A percentile compares a stretch with the other conserved stretches of the same genome.
These are phyloP conservation scores for Nephrotoma flavescens DNA, from an alignment of 2,888 invertebrate genomes.

Conservation along the genomic window DNA sequence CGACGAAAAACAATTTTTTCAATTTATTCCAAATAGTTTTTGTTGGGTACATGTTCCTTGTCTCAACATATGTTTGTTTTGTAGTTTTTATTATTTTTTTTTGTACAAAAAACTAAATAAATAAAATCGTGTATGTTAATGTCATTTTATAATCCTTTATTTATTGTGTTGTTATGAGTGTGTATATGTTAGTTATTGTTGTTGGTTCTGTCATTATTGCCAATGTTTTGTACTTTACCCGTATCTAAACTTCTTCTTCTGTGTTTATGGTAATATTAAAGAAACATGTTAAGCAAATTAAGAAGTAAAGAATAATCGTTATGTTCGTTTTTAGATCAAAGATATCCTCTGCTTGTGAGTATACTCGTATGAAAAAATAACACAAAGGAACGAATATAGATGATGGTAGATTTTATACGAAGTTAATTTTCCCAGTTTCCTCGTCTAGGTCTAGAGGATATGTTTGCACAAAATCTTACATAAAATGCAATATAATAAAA, in stretches of 20 bases:
- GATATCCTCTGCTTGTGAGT: too few relatives aligned
- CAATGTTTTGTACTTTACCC: background rate
- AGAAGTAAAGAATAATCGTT: too few relatives aligned
- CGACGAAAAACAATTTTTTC: background rate
- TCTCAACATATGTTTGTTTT: background rate
- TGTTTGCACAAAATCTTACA: too few relatives aligned
- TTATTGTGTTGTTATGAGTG: background rate
- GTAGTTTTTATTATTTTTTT: background rate
- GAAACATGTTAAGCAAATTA: background rate
- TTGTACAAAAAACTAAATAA: background rate
- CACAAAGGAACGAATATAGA: background rate
- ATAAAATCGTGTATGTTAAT: background rate
- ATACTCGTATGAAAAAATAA: background rate
- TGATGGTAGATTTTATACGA: background rate
- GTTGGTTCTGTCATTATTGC: background rate
- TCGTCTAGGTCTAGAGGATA: background rate
- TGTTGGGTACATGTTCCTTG: background rate
- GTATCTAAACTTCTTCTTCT: background rate
- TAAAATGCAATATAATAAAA: too few relatives aligned
- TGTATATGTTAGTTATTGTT: background rate
- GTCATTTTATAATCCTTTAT: background rate
- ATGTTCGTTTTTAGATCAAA: too few relatives aligned
- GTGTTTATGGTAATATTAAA: background rate
- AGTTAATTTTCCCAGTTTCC: background rate
- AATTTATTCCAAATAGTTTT: background rate